Percentiles rank a stretch among this genome's conserved stretches.
phyloP scores from a whole-genome alignment of 2,797 vertebrate species.

The Leptodactylus fallax region DNA sequence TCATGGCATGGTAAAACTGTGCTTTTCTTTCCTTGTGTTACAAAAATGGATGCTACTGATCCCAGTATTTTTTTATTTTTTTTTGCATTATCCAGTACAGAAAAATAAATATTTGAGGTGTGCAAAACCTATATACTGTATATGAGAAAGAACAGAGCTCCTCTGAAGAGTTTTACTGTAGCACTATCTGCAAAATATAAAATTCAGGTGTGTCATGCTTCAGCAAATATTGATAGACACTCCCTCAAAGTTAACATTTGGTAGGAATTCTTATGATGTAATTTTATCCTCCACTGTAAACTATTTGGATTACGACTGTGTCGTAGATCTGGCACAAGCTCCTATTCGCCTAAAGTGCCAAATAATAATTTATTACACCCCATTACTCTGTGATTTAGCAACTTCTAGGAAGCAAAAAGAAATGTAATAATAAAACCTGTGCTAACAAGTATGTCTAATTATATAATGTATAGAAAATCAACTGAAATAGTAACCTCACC shows the following conservation, averaged over 20 bases:
- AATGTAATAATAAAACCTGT: constrained; percentile 1
- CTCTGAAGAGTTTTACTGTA: background rate
- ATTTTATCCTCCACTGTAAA: background rate
- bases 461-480: background rate
- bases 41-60: background rate
- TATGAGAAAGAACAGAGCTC: background rate
- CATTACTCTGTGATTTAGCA: background rate
- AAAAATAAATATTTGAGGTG: background rate
- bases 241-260: background rate
- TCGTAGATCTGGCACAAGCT: background rate
- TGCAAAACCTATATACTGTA: background rate
- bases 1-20: background rate
- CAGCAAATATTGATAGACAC: constrained; percentile 1
- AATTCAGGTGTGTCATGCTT: background rate
- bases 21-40: background rate
- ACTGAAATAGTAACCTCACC: background rate
- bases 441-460: background rate
- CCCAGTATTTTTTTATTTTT: background rate
- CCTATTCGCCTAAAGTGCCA: background rate
- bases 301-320: too few species aligned
- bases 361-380: background rate
- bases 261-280: background rate
- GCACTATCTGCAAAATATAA: background rate
- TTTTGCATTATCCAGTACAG: background rate
- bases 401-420: background rate